phyloP scores from a whole-genome alignment of 35 echinoderm and acorn worm genomes.

The Strongylocentrotus purpuratus region DNA sequence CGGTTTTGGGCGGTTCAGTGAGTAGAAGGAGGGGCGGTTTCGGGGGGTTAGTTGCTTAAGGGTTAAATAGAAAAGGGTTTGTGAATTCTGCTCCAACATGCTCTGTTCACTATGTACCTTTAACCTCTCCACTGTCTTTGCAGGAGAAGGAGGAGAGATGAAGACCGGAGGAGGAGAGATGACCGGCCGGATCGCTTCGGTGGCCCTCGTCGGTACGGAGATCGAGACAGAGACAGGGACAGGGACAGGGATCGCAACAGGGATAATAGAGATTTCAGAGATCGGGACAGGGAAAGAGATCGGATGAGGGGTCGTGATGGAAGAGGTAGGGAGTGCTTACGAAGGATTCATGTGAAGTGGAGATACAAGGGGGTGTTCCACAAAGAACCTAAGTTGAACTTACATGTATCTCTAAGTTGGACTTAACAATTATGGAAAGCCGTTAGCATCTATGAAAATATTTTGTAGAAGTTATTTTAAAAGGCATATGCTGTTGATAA shows the following conservation, averaged over 20 bases:
- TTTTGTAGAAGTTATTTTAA: too few relatives aligned
- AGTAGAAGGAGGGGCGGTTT: too few relatives aligned
- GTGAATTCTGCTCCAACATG: background rate
- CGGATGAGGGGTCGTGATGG: conserved; percentile 29
- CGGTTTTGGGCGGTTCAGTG: too few relatives aligned
- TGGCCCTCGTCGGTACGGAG: conserved; percentile 15
- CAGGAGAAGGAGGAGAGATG: conserved; percentile 58
- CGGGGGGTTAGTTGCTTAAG: too few relatives aligned
- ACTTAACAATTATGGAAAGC: too few relatives aligned
- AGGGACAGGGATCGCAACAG: background rate
- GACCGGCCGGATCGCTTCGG: conserved; percentile 52
- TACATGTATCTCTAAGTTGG: too few relatives aligned
- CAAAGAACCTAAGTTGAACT: too few relatives aligned
- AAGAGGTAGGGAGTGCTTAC: background rate
- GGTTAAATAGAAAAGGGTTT: too few relatives aligned
- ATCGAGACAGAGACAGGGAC: conserved; percentile 42
- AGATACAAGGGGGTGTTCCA: too few relatives aligned
- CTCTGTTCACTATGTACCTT: background rate
- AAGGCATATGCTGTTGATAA: too few relatives aligned
- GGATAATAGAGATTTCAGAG: conserved; percentile 39
- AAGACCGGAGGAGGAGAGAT: conserved; percentile 56
- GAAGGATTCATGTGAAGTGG: background rate
- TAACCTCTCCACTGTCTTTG: background rate
- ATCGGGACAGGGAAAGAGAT: conserved; percentile 45
- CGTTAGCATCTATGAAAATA: too few relatives aligned